These are phyloP conservation scores for Leptinotarsa defecta DNA, from an alignment of 1,140 invertebrate species.

Conservation along the genomic window DNA sequence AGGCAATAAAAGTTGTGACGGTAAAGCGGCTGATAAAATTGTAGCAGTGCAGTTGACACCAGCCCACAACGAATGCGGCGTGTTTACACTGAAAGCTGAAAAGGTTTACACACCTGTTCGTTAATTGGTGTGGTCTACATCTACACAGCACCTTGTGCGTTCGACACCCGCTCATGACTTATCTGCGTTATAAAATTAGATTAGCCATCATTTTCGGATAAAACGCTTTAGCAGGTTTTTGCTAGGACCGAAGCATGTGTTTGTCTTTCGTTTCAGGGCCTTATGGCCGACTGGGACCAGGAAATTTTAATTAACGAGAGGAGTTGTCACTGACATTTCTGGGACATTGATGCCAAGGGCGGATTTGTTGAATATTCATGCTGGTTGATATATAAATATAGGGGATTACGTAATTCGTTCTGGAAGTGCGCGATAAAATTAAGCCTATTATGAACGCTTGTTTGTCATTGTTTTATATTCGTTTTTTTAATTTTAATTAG, in stretches of 20 bases:
- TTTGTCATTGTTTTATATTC: too few species aligned
- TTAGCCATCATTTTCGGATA: slow-evolving; percentile 2
- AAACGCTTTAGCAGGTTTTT: slow-evolving; percentile 3
- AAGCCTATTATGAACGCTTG: too few species aligned
- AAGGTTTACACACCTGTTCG: slow-evolving; percentile 5
- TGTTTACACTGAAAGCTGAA: background rate
- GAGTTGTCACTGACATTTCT: background rate
- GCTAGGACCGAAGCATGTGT: background rate
- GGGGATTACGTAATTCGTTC: too few species aligned
- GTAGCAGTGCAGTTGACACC: background rate
- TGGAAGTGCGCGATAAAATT: too few species aligned
- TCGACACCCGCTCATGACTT: slow-evolving; percentile 7
- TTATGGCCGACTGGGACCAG: too few species aligned
- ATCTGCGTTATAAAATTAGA: background rate
- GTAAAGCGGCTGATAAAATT: background rate
- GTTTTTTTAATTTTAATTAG: too few species aligned
- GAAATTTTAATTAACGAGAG: background rate
- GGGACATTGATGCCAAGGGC: background rate
- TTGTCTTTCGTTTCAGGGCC: background rate
- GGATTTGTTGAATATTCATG: too few species aligned
- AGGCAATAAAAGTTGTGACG: too few species aligned
- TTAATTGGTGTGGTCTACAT: slow-evolving; percentile 8
- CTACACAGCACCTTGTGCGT: slow-evolving; percentile 5
- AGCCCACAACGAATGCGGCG: background rate
- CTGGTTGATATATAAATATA: too few species aligned